Base-by-base conservation (phyloP, 2,888 invertebrate species). In the Melanotus villosus region DNA sequence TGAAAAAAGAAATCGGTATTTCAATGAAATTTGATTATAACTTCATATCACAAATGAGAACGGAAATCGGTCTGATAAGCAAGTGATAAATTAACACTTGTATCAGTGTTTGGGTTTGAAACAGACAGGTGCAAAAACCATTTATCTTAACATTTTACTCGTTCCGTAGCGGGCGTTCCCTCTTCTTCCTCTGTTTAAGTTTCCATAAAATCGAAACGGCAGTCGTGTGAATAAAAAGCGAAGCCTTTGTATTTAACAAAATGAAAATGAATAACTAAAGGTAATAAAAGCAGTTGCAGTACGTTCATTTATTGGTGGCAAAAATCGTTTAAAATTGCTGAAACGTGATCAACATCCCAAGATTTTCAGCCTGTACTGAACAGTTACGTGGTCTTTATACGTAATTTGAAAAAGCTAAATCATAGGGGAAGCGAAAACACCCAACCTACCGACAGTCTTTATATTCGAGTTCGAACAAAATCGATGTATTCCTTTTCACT, bases 261-360 rank as follows among this genome's bases (percentile, higher is more conserved):
- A 32, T 32, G 30, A 16, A 52, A 56, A 58, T 16, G 58, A 32
- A 45, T 34, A 60, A 60, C 43, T 23, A 60, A 60, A 47, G 45
- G 26, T 10, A 19, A 56, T 56, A 56, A 56, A 50, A 26, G 34
- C 18, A 10, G 34, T n/a, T 19, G 23, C 38, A 58, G 38, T n/a
- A 26, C 38, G 23, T 30, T 52, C 34, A 52, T 56, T 64, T 56
- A 56, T 41, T 64, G 43, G 56, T 56, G 45, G 32, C 64, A 56
- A 64, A 64, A 64, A 64, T 64, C 64, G 41, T 45, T 63, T 64
- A 64, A 64, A 64, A 64, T 64, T 64, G 56, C 56, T 14, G 12
- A 16, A 45, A 64, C 64, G 64, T 64, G 64, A 64, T 34, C 45
- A 34, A 64, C 54, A 64, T 64, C 41, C 41, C 18, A 56, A 64